Evolutionary conservation across 2,888 invertebrate genomes (phyloP).

Genomic region (Harpagoxenus sublaevis): DNA sequence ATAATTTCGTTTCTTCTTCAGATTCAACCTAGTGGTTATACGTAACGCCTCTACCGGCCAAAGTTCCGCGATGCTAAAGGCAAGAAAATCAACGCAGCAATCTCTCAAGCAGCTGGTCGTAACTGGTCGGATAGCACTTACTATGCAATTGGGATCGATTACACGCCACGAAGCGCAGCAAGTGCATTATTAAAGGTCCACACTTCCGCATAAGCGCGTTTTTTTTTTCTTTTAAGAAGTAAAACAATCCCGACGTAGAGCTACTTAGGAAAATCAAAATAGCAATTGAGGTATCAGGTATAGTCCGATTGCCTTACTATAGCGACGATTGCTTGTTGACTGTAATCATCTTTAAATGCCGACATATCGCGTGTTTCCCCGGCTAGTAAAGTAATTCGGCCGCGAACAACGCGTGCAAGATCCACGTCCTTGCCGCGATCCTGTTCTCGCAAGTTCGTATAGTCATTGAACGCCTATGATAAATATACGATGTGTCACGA

Average conservation of each 20-base stretch:
- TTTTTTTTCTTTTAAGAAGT: neutral
- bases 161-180: neutral
- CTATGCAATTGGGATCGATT: slow-evolving; percentile 23
- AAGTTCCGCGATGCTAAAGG: neutral
- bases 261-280: neutral
- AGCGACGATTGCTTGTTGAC: neutral
- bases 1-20: neutral
- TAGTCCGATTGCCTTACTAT: neutral
- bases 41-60: neutral
- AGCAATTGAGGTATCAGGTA: neutral
- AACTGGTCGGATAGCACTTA: neutral
- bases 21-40: neutral
- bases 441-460: neutral
- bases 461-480: slow-evolving; percentile 18
- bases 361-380: neutral
- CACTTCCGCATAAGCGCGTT: neutral
- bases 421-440: neutral
- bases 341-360: neutral
- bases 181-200: neutral
- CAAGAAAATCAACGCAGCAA: slow-evolving; percentile 8
- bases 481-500: neutral
- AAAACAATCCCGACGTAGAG: neutral
- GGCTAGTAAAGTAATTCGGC: neutral
- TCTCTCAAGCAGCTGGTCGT: neutral
- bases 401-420: neutral